phyloP scores from a whole-genome alignment of 1,140 invertebrate species.

The Microvelia longipes region DNA sequence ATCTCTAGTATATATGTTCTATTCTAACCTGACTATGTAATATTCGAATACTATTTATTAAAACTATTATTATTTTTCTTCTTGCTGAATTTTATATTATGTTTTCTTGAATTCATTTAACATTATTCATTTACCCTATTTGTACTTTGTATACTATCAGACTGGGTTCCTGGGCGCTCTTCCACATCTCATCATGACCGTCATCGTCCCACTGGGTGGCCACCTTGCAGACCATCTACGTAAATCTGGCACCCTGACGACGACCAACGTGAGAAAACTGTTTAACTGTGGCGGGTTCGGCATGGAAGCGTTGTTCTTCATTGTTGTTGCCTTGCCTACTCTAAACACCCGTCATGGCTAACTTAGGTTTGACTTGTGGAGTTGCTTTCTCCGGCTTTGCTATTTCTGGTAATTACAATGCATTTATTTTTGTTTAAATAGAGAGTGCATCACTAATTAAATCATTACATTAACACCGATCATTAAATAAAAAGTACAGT shows the following conservation, averaged over 20 bases:
- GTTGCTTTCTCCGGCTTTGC: constrained; percentile 98
- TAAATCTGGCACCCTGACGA: constrained; percentile 75
- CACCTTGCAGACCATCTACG: constrained; percentile 88
- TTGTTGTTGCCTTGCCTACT: constrained; percentile 81
- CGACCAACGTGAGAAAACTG: constrained; percentile 91
- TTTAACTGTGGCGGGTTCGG: constrained; percentile 95
- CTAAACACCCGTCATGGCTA: constrained; percentile 57
- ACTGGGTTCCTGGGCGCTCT: constrained; percentile 86
- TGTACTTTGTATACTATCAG: no score
- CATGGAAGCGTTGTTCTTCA: constrained; percentile 91
- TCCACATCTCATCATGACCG: constrained; percentile 95
- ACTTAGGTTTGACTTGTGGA: constrained; percentile 78
- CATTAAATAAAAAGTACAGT: no score
- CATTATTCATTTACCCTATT: no score
- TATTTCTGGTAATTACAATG: constrained; percentile 60
- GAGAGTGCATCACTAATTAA: no score
- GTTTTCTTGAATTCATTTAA: no score
- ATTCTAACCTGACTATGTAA: no score
- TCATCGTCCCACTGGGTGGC: constrained; percentile 90
- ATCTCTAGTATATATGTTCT: no score
- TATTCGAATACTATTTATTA: no score
- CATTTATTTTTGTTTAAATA: no score
- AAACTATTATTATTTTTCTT: no score
- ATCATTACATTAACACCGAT: no score
- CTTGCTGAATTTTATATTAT: no score